These are phyloP conservation scores for Gonatopus flavifemur DNA, from an alignment of 1,140 invertebrate species.

Conservation along the genomic window DNA sequence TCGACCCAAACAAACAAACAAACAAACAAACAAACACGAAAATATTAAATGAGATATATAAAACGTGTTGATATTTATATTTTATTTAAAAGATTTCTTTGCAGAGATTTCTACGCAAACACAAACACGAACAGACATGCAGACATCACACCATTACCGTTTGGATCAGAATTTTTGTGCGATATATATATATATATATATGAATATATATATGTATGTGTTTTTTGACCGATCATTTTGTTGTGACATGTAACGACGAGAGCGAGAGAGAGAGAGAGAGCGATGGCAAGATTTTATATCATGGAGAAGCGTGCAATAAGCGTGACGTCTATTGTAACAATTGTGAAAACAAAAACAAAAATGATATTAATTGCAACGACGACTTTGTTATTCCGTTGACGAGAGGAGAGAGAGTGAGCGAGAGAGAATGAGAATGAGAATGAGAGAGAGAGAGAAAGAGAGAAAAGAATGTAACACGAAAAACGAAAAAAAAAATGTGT, in stretches of 20 bases:
- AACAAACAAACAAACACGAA: no score
- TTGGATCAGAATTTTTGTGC: slow-evolving; percentile 46
- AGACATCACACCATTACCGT: no score
- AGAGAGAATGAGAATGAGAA: not conserved
- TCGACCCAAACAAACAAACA: no score
- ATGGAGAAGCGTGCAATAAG: slow-evolving; percentile 55
- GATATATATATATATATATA: no score
- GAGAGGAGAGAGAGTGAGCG: slow-evolving; percentile 13
- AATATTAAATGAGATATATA: slow-evolving; percentile 33
- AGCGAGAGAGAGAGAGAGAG: not conserved
- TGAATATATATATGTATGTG: no score
- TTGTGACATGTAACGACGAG: slow-evolving; percentile 33
- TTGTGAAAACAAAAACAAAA: slow-evolving; percentile 51
- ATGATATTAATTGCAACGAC: slow-evolving; percentile 51
- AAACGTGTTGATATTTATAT: slow-evolving; percentile 51
- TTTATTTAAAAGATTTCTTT: slow-evolving; percentile 46
- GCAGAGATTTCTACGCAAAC: slow-evolving; percentile 38
- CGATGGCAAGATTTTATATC: slow-evolving; percentile 49
- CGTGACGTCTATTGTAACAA: slow-evolving; percentile 54
- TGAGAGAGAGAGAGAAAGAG: slow-evolving; percentile 9
- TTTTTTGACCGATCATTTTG: slow-evolving; percentile 50
- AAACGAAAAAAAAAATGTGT: slow-evolving; percentile 40
- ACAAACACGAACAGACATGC: no score
- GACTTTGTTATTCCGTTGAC: slow-evolving; percentile 50
- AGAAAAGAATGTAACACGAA: slow-evolving; percentile 15